A percentile compares a stretch with the other conserved stretches of the same genome.
Conservation (phyloP, 1,140 invertebrate genomes). For the Euwallacea similis region DNA sequence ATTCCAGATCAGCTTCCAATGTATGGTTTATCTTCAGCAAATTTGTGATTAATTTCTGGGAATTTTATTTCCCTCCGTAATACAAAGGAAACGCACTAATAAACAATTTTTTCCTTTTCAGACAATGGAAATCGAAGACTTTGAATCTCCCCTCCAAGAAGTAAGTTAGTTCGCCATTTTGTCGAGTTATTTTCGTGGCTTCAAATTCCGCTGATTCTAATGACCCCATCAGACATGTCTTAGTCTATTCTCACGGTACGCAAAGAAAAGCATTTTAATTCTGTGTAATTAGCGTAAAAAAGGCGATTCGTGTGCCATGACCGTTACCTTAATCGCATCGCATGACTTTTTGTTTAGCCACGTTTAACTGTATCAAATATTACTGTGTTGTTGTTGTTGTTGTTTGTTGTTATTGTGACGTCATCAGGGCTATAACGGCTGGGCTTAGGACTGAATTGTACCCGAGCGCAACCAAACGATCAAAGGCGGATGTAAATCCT, state of each 20-base stretch:
- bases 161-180: too few relatives aligned
- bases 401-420: not conserved
- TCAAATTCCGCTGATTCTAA: constrained; percentile 19
- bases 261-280: constrained; percentile 22
- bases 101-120: too few relatives aligned
- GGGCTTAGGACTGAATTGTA: too few relatives aligned
- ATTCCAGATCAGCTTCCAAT: not conserved
- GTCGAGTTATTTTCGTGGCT: too few relatives aligned
- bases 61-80: not conserved
- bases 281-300: constrained; percentile 23
- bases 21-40: not conserved
- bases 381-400: constrained; percentile 15
- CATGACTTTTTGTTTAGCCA: constrained; percentile 20
- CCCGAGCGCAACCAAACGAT: too few relatives aligned
- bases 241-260: constrained; percentile 9
- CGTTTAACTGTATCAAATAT: constrained; percentile 24
- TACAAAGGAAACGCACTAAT: too few relatives aligned
- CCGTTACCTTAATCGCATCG: constrained; percentile 25
- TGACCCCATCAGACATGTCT: constrained; percentile 8
- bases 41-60: not conserved
- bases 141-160: too few relatives aligned
- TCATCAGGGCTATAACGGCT: too few relatives aligned
- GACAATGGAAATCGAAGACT: too few relatives aligned
- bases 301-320: constrained; percentile 22
- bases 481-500: not conserved